Conservation (phyloP, 2,113 vertebrate genomes). For the Grus americana region DNA sequence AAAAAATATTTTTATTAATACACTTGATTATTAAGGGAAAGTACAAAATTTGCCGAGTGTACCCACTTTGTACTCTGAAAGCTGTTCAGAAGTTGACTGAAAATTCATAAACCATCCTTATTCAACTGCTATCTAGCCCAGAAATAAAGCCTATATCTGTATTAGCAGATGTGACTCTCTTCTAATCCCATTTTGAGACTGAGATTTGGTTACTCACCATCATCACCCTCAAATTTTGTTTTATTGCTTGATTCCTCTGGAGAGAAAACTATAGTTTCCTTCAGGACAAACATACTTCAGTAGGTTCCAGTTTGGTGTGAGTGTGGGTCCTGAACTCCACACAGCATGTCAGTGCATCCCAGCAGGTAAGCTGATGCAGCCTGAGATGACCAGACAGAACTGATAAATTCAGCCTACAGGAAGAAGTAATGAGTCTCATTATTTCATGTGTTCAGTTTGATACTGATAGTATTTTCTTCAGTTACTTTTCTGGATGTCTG, state of each 20-base stretch:
- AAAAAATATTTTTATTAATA: neutral
- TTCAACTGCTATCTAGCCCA: neutral
- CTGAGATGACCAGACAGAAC: neutral
- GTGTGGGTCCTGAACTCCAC: neutral
- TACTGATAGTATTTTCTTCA: neutral
- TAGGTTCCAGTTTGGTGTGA: neutral
- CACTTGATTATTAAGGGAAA: neutral
- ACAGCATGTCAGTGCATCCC: neutral
- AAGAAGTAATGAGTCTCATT: neutral
- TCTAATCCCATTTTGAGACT: neutral
- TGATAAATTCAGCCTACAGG: neutral
- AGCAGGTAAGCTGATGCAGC: neutral
- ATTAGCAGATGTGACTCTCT: neutral
- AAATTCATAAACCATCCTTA: neutral
- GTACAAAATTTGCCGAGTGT: neutral
- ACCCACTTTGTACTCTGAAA: neutral
- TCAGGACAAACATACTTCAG: neutral
- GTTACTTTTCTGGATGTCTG: neutral
- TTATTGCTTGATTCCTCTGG: neutral
- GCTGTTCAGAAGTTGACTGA: neutral
- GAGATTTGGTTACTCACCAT: neutral
- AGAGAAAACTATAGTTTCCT: neutral
- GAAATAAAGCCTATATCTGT: neutral
- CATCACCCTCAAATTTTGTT: neutral
- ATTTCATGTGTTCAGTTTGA: neutral